phyloP scores from a whole-genome alignment of 1,140 invertebrate species.

The Drosophila orena region DNA sequence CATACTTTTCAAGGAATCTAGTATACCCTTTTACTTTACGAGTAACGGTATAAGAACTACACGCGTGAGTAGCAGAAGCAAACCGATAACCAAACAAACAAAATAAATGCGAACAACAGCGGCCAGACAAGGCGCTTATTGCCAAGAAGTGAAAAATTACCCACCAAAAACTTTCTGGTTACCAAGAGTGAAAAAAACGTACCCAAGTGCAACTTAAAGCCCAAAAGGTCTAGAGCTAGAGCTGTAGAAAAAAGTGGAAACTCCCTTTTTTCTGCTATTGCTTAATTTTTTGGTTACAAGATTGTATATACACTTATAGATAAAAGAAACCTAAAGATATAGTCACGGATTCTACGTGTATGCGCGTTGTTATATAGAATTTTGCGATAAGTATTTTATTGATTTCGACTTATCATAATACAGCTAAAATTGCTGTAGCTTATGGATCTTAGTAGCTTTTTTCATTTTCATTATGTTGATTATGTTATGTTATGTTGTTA shows the following conservation, averaged over 20 bases:
- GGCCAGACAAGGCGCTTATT: slow-evolving; percentile 24
- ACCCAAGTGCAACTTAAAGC: slow-evolving; percentile 53
- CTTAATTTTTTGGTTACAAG: slow-evolving; percentile 45
- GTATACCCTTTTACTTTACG: no score
- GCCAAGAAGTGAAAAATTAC: slow-evolving; percentile 45
- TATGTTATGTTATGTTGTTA: no score
- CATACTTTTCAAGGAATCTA: no score
- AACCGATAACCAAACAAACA: slow-evolving; percentile 26
- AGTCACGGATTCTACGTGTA: slow-evolving; percentile 30
- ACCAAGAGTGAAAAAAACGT: slow-evolving; percentile 75
- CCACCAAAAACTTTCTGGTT: slow-evolving; percentile 23
- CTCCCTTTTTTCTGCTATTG: slow-evolving; percentile 28
- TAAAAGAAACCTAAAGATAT: not conserved
- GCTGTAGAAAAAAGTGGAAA: not conserved
- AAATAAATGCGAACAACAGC: slow-evolving; percentile 26
- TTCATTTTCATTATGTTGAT: not conserved
- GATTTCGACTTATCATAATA: slow-evolving; percentile 80
- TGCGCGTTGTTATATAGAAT: slow-evolving; percentile 30
- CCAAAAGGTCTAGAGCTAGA: slow-evolving; percentile 60
- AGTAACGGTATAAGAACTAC: slow-evolving; percentile 53
- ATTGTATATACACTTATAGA: slow-evolving; percentile 3
- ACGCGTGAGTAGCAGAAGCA: slow-evolving; percentile 32
- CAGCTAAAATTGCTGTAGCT: slow-evolving; percentile 34
- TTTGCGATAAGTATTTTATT: slow-evolving; percentile 78
- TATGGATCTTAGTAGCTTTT: slow-evolving; percentile 5